Base-by-base conservation (phyloP, 2,888 invertebrate species). In the Bellardia pandia region DNA sequence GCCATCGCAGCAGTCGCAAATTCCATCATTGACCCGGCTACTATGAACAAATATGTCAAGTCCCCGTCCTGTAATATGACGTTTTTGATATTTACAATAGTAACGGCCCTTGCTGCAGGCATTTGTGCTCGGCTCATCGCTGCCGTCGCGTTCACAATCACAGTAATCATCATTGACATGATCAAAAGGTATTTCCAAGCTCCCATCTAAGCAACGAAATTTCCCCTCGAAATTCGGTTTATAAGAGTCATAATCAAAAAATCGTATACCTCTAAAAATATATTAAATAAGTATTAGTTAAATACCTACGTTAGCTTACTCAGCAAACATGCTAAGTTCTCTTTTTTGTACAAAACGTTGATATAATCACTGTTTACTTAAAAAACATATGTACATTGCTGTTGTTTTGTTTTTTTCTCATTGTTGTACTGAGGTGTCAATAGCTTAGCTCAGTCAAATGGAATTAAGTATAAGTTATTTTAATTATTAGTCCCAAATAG, bases 1-100 rank as follows among this genome's bases (percentile, higher is more conserved):
- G n/a, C 97, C 98, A 94, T 98, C 98, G 93, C 98, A 98, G 91
- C 98, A 98, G 93, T 98, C 98, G 94, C 99, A 99, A 89, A 98
- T 96, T 8, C 98, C 97, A 95, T 99, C 99, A 93, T 98, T 98
- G 0, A 99, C 96, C 92, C 96, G 95, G 88, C 96, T 96, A 1
- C 98, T 97, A 11, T 96, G 96, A 89, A 98, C 95, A 83, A 90
- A 92, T 60, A 93, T 91, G 69, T 93, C 93, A 74, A 90, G 91
- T 23, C 93, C 93, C 60, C 92, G 89, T 0, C 93, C 93, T 7
- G 93, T 93, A 40, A 92, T 90, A 89, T 93, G 93, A 42, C 93
- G 90, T 78, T 93, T 93, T 83, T 92, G 91, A 90, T 92, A 95
- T 93, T 92, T 93, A 85, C 99, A 99, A 92, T 96, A 96, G 94